Evolutionary conservation across 30 jellyfish, hydroid and myxozoan genomes (phyloP).

Genomic region (Aurelia aurita complex sp. Pacific): DNA sequence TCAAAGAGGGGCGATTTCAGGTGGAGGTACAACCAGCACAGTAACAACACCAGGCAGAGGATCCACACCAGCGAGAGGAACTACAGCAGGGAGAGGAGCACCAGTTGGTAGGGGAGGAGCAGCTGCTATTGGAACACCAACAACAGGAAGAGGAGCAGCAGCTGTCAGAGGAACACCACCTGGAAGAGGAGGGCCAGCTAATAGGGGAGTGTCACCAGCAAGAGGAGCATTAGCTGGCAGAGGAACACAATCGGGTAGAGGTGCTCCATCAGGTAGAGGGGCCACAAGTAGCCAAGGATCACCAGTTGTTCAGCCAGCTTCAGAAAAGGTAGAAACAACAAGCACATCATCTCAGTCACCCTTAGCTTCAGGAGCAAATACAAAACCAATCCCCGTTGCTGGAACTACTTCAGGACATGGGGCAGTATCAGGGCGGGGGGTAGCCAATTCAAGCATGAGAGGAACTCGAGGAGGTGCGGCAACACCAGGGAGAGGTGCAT

Average conservation of each 20-base stretch:
- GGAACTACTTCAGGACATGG: too few relatives aligned
- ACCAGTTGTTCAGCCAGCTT: background rate
- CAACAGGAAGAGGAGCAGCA: conserved; percentile 10
- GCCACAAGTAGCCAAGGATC: conserved; percentile 35
- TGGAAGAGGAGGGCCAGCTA: conserved; percentile 1
- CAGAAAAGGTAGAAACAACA: too few relatives aligned
- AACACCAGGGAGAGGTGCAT: conserved; percentile 19
- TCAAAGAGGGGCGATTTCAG: conserved; percentile 24
- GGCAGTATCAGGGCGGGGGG: too few relatives aligned
- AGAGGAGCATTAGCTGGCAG: conserved; percentile 10
- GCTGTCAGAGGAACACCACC: background rate
- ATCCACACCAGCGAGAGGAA: conserved; percentile 12
- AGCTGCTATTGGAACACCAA: conserved; percentile 18
- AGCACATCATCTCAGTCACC: too few relatives aligned
- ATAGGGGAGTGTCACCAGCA: background rate
- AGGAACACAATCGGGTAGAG: conserved; percentile 26
- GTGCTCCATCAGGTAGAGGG: conserved; percentile 46
- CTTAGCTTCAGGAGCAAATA: too few relatives aligned
- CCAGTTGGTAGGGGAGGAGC: conserved; percentile 16
- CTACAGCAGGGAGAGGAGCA: conserved; percentile 29
- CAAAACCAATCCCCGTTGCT: too few relatives aligned
- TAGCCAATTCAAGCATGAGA: too few relatives aligned
- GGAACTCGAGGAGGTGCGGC: background rate
- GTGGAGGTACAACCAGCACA: conserved; percentile 17
- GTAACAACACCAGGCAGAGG: conserved; percentile 15